Base-by-base conservation (phyloP, 2,113 vertebrate species). In the Laticauda laticaudata region DNA sequence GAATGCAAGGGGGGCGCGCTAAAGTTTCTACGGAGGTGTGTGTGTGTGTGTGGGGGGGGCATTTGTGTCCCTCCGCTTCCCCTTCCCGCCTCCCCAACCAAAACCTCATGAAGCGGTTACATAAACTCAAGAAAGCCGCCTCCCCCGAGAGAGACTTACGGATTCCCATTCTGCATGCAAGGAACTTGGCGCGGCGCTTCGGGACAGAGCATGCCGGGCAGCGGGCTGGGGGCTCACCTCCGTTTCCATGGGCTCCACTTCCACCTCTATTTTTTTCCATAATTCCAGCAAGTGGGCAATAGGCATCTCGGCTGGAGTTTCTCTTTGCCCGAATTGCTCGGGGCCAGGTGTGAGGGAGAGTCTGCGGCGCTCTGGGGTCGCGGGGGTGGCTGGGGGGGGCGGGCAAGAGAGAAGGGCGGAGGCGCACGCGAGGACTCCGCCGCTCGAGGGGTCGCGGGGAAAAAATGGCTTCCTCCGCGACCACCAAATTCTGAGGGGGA, bases 181-280 rank as follows among this genome's bases (percentile, higher is more conserved):
- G 18, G 24, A 59, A 54, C 59, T 1, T 5, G 0, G 3, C 39
- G 3, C 5, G 24, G 15, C 55, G 34, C 34, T 43, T 43, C 75
- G 75, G 75, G 75, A 43, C 21, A 81, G 75, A 7, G 2, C 48
- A 51, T 15, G 75, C 18, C 75, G 29, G 61, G 2, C 11, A 54
- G 23, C 43, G 26, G 29, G 29, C 0, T 7, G 48, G n/a, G 20
- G 0, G 92, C 98, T 97, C 97, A 98, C 98, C 97, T 98, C 98
- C 20, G 92, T 96, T n/a, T 98, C 97, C 97, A 98, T 97, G 90
- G 98, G 97, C 88, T 98, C 97, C 97, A 98, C 97, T 93, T 98
- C 97, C 97, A 98, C 97, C 93, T 98, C 98, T 69, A 98, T 98
- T 95, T 97, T 97, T 0, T 98, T 98, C 98, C 98, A 98, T 97